Conservation (phyloP, 2,888 invertebrate species). For the Temnothorax unifasciatus region DNA sequence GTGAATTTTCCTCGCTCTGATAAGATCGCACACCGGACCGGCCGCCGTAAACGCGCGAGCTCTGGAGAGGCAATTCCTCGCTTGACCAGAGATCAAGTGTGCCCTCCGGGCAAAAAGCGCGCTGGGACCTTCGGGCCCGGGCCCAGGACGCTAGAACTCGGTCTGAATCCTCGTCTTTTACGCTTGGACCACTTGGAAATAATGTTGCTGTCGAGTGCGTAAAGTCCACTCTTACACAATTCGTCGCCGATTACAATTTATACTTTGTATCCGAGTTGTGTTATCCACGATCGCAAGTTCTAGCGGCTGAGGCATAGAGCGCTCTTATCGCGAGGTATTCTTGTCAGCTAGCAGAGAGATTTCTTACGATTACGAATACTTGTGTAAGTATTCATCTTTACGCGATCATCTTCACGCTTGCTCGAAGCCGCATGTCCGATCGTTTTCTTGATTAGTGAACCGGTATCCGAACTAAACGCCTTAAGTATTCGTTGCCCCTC, state of each 20-base stretch:
- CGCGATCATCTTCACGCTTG: conserved; percentile 75
- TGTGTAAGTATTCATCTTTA: conserved; percentile 58
- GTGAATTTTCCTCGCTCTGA: conserved; percentile 1
- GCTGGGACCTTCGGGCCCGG: neutral
- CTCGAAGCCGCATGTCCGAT: conserved; percentile 82
- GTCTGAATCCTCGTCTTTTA: neutral
- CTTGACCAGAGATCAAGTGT: conserved; percentile 80
- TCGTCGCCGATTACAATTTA: neutral
- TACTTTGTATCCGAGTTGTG: neutral
- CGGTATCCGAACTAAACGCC: neutral
- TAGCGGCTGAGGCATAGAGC: neutral
- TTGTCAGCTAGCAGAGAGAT: conserved; percentile 68
- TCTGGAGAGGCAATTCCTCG: conserved; percentile 52
- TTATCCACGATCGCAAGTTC: neutral
- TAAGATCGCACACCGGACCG: neutral
- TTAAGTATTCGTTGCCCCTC: conserved; percentile 30
- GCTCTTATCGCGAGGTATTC: conserved; percentile 34
- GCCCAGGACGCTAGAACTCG: conserved; percentile 1
- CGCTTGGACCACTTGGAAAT: neutral
- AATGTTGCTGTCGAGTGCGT: neutral
- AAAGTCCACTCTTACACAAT: neutral
- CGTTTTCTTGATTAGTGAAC: conserved; percentile 63
- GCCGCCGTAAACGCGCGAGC: neutral
- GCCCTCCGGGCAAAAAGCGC: conserved; percentile 75
- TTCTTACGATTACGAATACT: conserved; percentile 76